Evolutionary conservation across 2,113 vertebrate genomes (phyloP), one percentile per base, ranked within the genome.

Genomic region (Poicephalus gulielmi): DNA sequence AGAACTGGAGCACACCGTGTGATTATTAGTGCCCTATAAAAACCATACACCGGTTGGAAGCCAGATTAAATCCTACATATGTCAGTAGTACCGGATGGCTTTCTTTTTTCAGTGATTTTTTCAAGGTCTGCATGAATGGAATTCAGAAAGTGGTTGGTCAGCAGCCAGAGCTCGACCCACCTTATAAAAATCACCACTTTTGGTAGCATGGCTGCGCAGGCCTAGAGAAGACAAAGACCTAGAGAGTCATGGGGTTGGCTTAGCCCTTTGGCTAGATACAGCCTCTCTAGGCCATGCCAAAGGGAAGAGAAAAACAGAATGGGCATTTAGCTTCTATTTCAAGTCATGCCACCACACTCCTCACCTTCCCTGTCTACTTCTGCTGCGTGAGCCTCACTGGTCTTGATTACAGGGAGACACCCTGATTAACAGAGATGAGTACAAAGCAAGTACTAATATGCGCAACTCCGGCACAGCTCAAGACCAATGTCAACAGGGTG

Each of bases 11-110:
- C 57, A 73, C 44, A 27, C 37, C 49, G 63, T 47, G n/a, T 68
- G 62, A 79, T 69, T 85, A 95, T 64, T 81, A 88, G 70, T 64
- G 37, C 73, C 81, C 90, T 46, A 39, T 46, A 79, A 89, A 95
- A 92, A 27, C 53, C 59, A 50, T 27, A 73, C 14, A 50, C n/a
- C 63, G 53, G 60, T 82, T 75, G 17, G 44, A 55, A 94, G 62
- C n/a, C 66, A 89, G 59, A 88, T 80, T 76, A 77, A 89, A 74
- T 66, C 52, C 74, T 79, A 66, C 18, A 2, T 28, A 46, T 30
- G n/a, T 25, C 7, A 4, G 17, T 84, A 76, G 80, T n/a, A 91
- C 19, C n/a, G 75, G 62, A 74, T 2, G 39, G 37, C 46, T 64
- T 67, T 89, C 86, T 79, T 69, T 76, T 31, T 87, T 82, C 37